These are phyloP conservation scores for Frankliniella intonsa DNA, from an alignment of 2,888 invertebrate species.

Conservation along the genomic window DNA sequence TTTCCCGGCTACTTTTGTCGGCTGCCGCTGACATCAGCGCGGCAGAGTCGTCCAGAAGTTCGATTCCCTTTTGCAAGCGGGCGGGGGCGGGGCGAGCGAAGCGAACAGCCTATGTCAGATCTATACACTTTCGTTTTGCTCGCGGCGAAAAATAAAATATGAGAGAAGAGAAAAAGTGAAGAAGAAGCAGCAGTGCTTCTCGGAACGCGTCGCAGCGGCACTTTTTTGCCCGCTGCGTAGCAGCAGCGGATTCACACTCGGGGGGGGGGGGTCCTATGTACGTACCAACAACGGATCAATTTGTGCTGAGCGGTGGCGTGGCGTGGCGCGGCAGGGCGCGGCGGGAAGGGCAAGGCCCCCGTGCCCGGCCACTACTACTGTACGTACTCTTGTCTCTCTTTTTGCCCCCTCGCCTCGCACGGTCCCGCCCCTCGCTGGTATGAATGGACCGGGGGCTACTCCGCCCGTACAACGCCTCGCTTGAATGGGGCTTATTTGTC, in stretches of 20 bases:
- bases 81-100: too few species aligned
- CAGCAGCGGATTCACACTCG: not conserved
- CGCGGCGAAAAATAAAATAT: too few species aligned
- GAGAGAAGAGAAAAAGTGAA: too few species aligned
- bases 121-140: too few species aligned
- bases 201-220: not conserved
- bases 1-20: not conserved
- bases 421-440: not conserved
- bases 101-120: too few species aligned
- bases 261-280: not conserved
- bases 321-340: not conserved
- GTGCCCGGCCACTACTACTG: not conserved
- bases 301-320: not conserved
- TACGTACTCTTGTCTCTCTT: not conserved
- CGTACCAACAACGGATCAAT: constrained; percentile 5
- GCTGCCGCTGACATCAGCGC: not conserved
- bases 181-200: not conserved
- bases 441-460: not conserved
- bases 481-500: constrained; percentile 15
- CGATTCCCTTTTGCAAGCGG: too few species aligned
- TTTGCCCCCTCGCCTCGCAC: not conserved
- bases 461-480: not conserved
- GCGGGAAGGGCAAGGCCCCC: not conserved
- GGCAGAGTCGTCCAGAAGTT: too few species aligned
- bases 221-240: not conserved